Base-by-base conservation (phyloP, 2,113 vertebrate species). In the Lota lota region DNA sequence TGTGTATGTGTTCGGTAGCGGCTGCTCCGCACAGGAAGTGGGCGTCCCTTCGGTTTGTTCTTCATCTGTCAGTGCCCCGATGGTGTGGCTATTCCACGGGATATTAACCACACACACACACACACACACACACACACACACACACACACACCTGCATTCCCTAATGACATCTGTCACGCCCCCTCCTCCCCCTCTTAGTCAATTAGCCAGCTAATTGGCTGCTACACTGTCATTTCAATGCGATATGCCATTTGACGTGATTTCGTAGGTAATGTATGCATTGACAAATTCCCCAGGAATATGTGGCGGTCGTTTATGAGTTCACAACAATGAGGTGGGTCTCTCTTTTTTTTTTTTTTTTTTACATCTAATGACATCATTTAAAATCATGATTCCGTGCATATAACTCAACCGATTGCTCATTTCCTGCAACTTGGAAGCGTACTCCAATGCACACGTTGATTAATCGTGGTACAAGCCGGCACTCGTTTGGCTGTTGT, bases 81-180 rank as follows among this genome's bases (percentile, higher is more conserved):
- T 76, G 71, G 85, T 77, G 78, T 87, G 72, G 76, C 66, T 69
- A 88, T 83, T 85, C 85, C 85, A 88, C 82, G 83, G 84, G 77
- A 88, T 76, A 86, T 88, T 81, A 90, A 87, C 76, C 82, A 80
- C 74, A 87, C 86, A 80, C 85, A 78, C 84, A 66, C 11, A 74
- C 84, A 81, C 75, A 77, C 66, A 75, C 28, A 33, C 28, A 33
- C 28, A 33, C 28, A 33, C 28, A 33, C 28, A 33, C 28, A 33
- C 28, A 33, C 28, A 33, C 28, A 33, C 28, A 33, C 80, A 89
- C 84, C 86, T 89, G 83, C 63, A 77, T 79, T 85, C 83, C 81
- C 81, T 89, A 85, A 89, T 84, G 85, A 84, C 64, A 71, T 81
- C 79, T 83, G 76, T 67, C 84, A 72, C 76, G 75, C 77, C 83